Evolutionary conservation across 2,797 vertebrate genomes (phyloP).

Genomic region (Acanthurus leucopareius): DNA sequence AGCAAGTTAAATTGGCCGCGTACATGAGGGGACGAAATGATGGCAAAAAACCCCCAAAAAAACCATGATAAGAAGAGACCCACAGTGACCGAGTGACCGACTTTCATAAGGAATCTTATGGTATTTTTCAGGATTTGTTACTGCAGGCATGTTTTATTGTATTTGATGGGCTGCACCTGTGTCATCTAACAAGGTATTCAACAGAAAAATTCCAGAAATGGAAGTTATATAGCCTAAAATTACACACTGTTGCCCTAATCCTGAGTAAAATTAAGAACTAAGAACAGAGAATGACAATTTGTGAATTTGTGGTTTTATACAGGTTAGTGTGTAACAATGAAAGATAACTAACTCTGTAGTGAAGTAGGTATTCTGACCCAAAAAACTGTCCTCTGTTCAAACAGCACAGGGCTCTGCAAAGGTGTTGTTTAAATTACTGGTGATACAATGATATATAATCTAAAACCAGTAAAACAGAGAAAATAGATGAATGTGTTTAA

Average conservation of each 20-base stretch:
- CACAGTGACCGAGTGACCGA: slow-evolving; percentile 19
- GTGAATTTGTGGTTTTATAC: not conserved
- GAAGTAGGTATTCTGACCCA: not conserved
- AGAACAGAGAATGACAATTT: not conserved
- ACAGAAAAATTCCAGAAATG: not conserved
- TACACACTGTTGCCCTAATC: not conserved
- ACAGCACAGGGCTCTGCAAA: not conserved
- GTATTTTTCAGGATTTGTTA: slow-evolving; percentile 30
- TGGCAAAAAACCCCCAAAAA: slow-evolving; percentile 11
- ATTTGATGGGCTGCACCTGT: slow-evolving; percentile 1
- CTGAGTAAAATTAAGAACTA: slow-evolving; percentile 2
- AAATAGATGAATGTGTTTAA: not conserved
- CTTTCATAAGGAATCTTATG: slow-evolving; percentile 35
- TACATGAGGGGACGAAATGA: slow-evolving; percentile 46
- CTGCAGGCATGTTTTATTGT: slow-evolving; percentile 8
- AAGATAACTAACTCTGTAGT: not conserved
- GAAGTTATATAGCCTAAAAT: not conserved
- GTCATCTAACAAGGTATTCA: slow-evolving; percentile 17
- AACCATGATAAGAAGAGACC: slow-evolving; percentile 16
- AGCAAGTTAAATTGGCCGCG: slow-evolving; percentile 82
- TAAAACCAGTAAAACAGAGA: not conserved
- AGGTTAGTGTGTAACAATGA: not conserved
- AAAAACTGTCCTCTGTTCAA: not conserved
- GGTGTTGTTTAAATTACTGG: not conserved
- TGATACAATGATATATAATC: not conserved